phyloP scores from a whole-genome alignment of 2,797 vertebrate species.

The Hipposideros larvatus region DNA sequence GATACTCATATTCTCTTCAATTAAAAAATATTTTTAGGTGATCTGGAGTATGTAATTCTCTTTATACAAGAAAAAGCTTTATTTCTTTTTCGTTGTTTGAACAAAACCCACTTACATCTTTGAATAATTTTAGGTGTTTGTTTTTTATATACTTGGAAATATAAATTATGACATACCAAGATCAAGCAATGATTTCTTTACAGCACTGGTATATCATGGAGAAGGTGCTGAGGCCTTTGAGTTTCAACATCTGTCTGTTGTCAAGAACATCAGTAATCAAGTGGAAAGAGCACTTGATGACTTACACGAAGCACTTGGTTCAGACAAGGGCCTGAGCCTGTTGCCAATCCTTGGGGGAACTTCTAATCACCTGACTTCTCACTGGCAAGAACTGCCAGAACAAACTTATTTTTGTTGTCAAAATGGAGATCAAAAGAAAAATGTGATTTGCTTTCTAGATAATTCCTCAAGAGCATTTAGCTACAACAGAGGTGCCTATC shows the following conservation, averaged over 20 bases:
- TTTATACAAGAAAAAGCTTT: constrained; percentile 11
- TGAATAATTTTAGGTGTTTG: constrained; percentile 12
- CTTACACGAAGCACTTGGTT: no score
- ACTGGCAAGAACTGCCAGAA: not conserved
- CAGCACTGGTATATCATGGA: not conserved
- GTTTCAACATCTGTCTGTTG: not conserved
- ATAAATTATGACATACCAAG: constrained; percentile 49
- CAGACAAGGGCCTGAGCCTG: not conserved
- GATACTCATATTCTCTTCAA: constrained; percentile 42
- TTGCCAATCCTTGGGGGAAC: accelerated
- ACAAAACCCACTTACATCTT: not conserved
- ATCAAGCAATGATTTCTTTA: not conserved
- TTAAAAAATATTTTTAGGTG: constrained; percentile 71
- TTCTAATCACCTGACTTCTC: not conserved
- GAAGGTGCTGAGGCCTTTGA: not conserved
- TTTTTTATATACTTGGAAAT: constrained; percentile 26
- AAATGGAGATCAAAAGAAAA: constrained; percentile 40
- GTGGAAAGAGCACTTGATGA: not conserved
- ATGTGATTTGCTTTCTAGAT: not conserved
- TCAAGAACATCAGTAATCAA: not conserved
- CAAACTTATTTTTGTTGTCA: not conserved
- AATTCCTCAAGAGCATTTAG: not conserved
- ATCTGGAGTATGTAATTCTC: constrained; percentile 39
- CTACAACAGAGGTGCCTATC: not conserved
- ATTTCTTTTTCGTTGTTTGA: constrained; percentile 25